Evolutionary conservation across 2,888 invertebrate species (phyloP), one percentile per base, ranked within the genome.

Genomic region (Phortica magna): DNA sequence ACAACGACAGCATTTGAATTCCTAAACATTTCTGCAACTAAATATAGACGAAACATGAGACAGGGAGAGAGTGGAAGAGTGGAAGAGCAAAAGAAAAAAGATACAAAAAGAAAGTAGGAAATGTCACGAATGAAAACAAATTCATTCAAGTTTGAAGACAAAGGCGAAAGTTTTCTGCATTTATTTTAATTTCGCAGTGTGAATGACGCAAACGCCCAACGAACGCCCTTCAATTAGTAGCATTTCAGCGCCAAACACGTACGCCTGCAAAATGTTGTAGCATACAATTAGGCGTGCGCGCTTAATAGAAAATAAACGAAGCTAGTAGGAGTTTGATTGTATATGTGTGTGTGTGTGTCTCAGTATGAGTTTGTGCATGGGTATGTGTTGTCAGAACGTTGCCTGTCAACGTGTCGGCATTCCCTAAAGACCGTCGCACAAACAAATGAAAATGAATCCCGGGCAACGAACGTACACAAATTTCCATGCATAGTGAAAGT

Each of bases 141-240:
- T 43, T 68, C 43, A 14, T 19, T 17, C 55, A 57, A 39, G 67
- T 67, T 67, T 12, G 43, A 64, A 68, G 68, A 71, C 70, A 71
- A 71, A 71, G 43, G 70, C 19, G 17, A 74, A 74, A 64, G 70
- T 39, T 76, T 76, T 71, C 3, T 87, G 86, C 73, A 88, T 86
- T 86, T 86, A 88, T 86, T 86, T 88, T 85, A 88, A 86, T 86
- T 86, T 86, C 77, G 39, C 57, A 39, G 65, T 39, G 65, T 14
- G 41, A 12, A 12, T 39, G 41, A 10, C 31, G 41, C 22, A n/a
- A 39, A 12, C 22, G 39, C 31, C 31, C 31, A 31, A 7, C 10
- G 41, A 70, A 70, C 59, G 71, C 74, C 78, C 75, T 80, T 80
- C 80, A 83, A 83, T 81, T 83, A 82, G 79, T 53, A 10, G 65